phyloP scores from a whole-genome alignment of 2,113 vertebrate genomes.

The Alligator sinensis region DNA sequence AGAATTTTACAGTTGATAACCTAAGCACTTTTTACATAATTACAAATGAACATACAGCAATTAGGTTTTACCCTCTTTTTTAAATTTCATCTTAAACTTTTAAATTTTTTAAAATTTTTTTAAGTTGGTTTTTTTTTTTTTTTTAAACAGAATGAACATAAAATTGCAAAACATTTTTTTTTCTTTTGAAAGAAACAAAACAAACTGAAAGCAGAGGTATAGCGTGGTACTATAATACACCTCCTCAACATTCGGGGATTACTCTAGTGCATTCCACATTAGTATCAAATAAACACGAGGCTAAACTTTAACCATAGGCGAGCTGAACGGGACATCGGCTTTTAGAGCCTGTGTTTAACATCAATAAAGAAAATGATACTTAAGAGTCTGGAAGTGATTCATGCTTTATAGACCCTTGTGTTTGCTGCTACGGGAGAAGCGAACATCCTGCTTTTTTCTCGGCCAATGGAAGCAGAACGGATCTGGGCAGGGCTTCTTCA shows the following conservation, averaged over 20 bases:
- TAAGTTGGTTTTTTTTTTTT: conserved; percentile 50
- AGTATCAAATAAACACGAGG: conserved; percentile 78
- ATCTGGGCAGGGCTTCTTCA: conserved; percentile 50
- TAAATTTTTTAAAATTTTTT: neutral
- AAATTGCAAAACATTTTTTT: conserved; percentile 67
- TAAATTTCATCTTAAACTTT: conserved; percentile 51
- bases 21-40: conserved; percentile 91
- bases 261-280: conserved; percentile 83
- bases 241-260: conserved; percentile 78
- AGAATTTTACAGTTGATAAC: conserved; percentile 88
- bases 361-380: conserved; percentile 33
- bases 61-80: conserved; percentile 75
- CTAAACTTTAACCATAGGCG: conserved; percentile 56
- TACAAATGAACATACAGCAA: conserved; percentile 90
- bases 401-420: conserved; percentile 37
- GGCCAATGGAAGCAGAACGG: conserved; percentile 52
- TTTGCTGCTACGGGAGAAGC: neutral
- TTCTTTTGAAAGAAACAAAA: conserved; percentile 26
- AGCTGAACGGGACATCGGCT: conserved; percentile 21
- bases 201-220: conserved; percentile 79
- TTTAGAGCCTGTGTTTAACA: conserved; percentile 1
- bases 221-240: conserved; percentile 63
- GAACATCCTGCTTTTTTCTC: conserved; percentile 28
- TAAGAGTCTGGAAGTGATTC: conserved; percentile 23
- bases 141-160: conserved; percentile 61